Conservation (phyloP, 2,113 vertebrate species). For the Takifugu bimaculatus region DNA sequence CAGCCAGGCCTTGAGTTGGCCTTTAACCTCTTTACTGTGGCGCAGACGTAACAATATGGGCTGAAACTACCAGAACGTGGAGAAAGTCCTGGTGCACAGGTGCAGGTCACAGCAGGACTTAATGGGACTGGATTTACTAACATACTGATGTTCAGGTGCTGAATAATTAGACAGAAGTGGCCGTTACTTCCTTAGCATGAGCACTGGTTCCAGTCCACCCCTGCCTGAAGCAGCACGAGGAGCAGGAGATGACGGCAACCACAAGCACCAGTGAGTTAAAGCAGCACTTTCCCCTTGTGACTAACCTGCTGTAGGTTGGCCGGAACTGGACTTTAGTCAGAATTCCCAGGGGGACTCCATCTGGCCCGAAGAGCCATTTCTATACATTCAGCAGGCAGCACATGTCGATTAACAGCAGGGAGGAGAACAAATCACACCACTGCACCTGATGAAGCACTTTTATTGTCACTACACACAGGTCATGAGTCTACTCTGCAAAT, state of each 20-base stretch:
- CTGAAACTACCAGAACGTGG: no score
- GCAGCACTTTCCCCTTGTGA: conserved; percentile 9
- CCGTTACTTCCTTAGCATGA: no score
- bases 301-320: conserved; percentile 60
- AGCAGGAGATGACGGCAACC: background rate
- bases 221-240: background rate
- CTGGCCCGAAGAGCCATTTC: conserved; percentile 52
- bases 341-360: conserved; percentile 60
- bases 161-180: no score
- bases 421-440: conserved; percentile 5
- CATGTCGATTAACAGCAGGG: conserved; percentile 28
- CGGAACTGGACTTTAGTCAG: conserved; percentile 62
- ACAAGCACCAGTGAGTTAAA: conserved; percentile 9
- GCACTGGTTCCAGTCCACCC: background rate
- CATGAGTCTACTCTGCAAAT: background rate
- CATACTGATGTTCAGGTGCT: no score
- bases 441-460: conserved; percentile 1
- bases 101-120: no score
- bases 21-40: no score
- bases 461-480: background rate
- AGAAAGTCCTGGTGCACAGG: no score
- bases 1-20: conserved; percentile 38
- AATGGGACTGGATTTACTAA: no score
- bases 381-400: conserved; percentile 62
- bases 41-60: no score